Evolutionary conservation across 2,888 invertebrate genomes (phyloP), one percentile per base, ranked within the genome.

Genomic region (Agonopterix alstromeriana): DNA sequence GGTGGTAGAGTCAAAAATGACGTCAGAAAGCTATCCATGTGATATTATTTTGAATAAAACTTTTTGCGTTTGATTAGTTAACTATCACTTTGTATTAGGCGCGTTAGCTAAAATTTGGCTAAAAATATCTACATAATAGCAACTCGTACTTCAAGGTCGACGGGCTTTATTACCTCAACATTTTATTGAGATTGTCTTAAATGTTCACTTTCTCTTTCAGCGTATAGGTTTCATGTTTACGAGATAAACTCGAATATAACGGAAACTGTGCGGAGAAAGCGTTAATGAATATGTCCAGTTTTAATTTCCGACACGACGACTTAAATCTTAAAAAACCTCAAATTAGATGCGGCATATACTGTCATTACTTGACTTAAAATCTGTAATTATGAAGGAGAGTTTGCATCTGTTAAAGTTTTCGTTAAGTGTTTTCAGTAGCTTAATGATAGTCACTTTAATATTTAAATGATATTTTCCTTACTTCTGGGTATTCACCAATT

Each of bases 201-300:
- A 62, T 60, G 59, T 56, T 57, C 58, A 73, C 79, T 80, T 71
- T 71, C 64, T 58, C 68, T 62, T 62, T 64, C 60, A 45, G 53
- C 50, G 49, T 73, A 71, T 71, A 73, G 67, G 70, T 73, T 72
- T 66, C 59, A 42, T 74, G 67, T 75, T 78, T 68, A 67, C 73
- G 65, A 70, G 66, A 73, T 77, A 76, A 73, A 66, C 67, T 62
- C 57, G 70, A 72, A 72, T 70, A 65, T 77, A 79, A 79, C 80
- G 78, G 82, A 79, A 81, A 78, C 68, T 63, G 60, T 56, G 52
- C 54, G 70, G 84, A 69, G 86, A 86, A 86, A 86, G 86, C 73
- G 65, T 66, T 82, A 82, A 85, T 82, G 76, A 77, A 70, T 61
- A 70, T 75, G 67, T 68, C 70, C 70, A 76, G 71, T 82, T 80